These are phyloP conservation scores for Thunnus albacares DNA, from an alignment of 2,797 vertebrate genomes.

Conservation along the genomic window DNA sequence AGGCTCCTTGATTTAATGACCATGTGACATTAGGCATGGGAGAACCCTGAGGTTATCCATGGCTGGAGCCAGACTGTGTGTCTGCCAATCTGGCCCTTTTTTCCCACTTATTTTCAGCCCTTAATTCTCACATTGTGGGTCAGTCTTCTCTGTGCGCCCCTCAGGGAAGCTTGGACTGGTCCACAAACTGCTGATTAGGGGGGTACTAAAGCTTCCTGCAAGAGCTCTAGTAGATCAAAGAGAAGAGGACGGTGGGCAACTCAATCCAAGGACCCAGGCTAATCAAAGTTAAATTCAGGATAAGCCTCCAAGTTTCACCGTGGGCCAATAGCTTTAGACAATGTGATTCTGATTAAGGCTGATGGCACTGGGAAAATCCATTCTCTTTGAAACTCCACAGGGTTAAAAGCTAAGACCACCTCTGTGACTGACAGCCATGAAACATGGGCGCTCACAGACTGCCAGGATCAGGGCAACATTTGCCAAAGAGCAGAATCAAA, in stretches of 20 bases:
- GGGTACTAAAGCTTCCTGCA: conserved; percentile 66
- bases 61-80: conserved; percentile 80
- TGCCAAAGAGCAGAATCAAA: conserved; percentile 62
- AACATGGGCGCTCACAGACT: conserved; percentile 43
- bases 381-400: conserved; percentile 62
- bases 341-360: conserved; percentile 75
- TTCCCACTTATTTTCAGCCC: conserved; percentile 42
- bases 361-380: conserved; percentile 59
- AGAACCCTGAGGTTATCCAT: conserved; percentile 78
- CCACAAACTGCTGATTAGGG: conserved; percentile 70
- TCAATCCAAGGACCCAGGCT: conserved; percentile 46
- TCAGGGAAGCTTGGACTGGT: conserved; percentile 67
- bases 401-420: conserved; percentile 66
- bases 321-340: conserved; percentile 56
- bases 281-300: conserved; percentile 70
- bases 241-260: conserved; percentile 44
- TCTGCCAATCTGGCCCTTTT: conserved; percentile 64
- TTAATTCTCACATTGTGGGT: conserved; percentile 59
- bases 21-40: conserved; percentile 66
- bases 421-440: conserved; percentile 72
- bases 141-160: conserved; percentile 59
- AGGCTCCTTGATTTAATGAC: conserved; percentile 75
- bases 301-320: conserved; percentile 60
- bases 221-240: conserved; percentile 75
- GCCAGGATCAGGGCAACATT: conserved; percentile 59